Evolutionary conservation across 1,140 invertebrate species (phyloP).

Genomic region (Periplaneta americana): DNA sequence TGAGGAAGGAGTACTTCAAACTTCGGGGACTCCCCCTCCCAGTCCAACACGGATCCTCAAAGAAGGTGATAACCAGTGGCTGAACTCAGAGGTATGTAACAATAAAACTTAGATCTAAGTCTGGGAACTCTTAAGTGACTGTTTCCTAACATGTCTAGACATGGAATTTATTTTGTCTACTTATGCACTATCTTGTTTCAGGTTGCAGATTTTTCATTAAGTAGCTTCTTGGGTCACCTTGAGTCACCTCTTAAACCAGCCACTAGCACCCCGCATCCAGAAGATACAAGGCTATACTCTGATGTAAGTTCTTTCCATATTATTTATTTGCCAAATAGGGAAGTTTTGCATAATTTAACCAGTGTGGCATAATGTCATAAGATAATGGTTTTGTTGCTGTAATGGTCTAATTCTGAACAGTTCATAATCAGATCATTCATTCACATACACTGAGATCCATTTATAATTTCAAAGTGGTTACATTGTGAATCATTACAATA

Average conservation of each 20-base stretch:
- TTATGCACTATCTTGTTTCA: slow-evolving; percentile 17
- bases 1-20: background rate
- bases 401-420: no score
- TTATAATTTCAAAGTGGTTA: no score
- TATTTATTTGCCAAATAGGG: no score
- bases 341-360: no score
- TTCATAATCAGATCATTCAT: no score
- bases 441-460: no score
- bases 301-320: no score
- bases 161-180: slow-evolving; percentile 3
- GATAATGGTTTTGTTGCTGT: no score
- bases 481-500: no score
- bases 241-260: slow-evolving; percentile 55
- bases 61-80: slow-evolving; percentile 62
- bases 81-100: slow-evolving; percentile 58
- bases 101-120: no score
- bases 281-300: slow-evolving; percentile 37
- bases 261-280: slow-evolving; percentile 26
- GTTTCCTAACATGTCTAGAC: background rate
- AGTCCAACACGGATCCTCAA: slow-evolving; percentile 72
- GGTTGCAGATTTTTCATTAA: slow-evolving; percentile 75
- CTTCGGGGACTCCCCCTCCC: slow-evolving; percentile 35
- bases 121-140: no score
- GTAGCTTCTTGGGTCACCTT: slow-evolving; percentile 71
- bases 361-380: no score